Conservation (phyloP, 2,113 vertebrate species). For the Rallus limicola region DNA sequence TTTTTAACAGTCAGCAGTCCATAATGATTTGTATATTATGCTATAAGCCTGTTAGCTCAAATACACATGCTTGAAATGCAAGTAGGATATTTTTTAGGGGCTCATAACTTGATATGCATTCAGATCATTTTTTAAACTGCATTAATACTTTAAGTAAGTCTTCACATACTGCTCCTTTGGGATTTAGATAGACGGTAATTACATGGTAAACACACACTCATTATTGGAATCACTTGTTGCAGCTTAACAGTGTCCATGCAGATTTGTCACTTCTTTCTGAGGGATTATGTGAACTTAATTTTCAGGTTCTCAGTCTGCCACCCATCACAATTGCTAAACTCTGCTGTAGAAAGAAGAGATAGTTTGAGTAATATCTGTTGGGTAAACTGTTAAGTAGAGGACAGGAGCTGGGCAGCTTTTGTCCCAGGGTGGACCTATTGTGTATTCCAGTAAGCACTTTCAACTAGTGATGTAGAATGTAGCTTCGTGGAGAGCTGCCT, state of each 20-base stretch:
- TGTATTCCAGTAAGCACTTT: not conserved
- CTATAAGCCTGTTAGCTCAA: not conserved
- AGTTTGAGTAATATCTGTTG: not conserved
- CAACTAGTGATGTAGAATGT: not conserved
- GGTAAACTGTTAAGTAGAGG: not conserved
- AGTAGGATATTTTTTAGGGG: conserved; percentile 15
- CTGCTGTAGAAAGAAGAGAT: not conserved
- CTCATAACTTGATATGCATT: not conserved
- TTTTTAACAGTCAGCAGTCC: not conserved
- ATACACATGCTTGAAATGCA: conserved; percentile 23
- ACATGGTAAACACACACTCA: not conserved
- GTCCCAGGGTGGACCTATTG: not conserved
- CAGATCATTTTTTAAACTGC: not conserved
- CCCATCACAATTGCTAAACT: not conserved
- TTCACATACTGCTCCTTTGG: not conserved
- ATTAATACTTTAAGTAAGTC: not conserved
- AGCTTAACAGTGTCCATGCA: conserved; percentile 2
- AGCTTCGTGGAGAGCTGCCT: not conserved
- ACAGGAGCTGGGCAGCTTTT: not conserved
- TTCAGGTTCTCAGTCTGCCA: not conserved
- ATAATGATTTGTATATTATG: not conserved
- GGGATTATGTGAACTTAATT: not conserved
- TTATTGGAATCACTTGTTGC: conserved; percentile 34
- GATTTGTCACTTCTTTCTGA: not conserved
- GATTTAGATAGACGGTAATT: conserved; percentile 47